These are phyloP conservation scores for Bombus impatiens DNA, from an alignment of 1,140 invertebrate species.

Conservation along the genomic window DNA sequence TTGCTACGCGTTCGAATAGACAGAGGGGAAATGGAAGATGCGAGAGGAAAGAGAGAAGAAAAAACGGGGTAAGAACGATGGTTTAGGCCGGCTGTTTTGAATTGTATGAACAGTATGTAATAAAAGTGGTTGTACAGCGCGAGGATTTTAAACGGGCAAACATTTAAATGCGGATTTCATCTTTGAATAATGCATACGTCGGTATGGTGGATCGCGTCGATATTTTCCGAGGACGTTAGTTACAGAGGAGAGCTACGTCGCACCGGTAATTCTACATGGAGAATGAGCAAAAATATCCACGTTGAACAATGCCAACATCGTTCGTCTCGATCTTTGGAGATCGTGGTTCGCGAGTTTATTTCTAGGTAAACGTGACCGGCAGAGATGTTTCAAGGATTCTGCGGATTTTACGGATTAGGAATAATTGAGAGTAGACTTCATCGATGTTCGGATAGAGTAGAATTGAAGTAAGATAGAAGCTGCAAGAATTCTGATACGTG, in stretches of 20 bases:
- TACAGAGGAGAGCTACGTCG: neutral
- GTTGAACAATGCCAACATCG: neutral
- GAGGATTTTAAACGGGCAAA: neutral
- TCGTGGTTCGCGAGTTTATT: neutral
- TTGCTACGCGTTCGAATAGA: neutral
- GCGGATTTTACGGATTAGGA: neutral
- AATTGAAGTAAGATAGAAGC: neutral
- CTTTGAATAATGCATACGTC: conserved; percentile 44
- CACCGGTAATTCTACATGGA: neutral
- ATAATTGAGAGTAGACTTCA: neutral
- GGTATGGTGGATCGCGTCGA: conserved; percentile 21
- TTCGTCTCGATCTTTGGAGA: neutral
- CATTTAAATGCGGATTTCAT: conserved; percentile 33
- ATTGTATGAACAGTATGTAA: neutral
- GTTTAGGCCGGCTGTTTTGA: neutral
- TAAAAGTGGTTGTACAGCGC: too few relatives aligned
- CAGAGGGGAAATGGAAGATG: neutral
- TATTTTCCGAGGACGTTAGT: conserved; percentile 20
- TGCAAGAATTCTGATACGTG: neutral
- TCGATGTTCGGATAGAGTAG: neutral
- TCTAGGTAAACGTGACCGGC: neutral
- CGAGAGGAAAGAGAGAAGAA: neutral
- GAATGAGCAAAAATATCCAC: conserved; percentile 7
- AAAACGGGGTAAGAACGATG: too few relatives aligned
- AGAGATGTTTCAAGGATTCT: neutral